Base-by-base conservation (phyloP, 2,113 vertebrate genomes). In the Serilophus lunatus region DNA sequence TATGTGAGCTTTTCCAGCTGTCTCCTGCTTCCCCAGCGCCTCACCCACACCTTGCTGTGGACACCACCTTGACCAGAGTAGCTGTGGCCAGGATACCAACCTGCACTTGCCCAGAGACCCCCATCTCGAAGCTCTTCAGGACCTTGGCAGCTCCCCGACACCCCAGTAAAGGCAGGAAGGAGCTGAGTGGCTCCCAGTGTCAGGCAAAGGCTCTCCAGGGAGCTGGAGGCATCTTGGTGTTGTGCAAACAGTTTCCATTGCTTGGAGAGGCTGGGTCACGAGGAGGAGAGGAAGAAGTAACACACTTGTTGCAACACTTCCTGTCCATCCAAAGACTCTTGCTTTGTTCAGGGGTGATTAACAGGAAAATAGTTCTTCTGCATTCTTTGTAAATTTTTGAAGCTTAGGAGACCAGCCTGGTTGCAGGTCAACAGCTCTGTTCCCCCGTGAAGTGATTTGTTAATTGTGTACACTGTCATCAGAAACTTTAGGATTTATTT, bases 201-300 rank as follows among this genome's bases (percentile, higher is more conserved):
- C 2, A 12, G 63, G 24, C 0, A 0, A 42, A 72, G 38, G 36
- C 10, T 20, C 33, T 81, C 33, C 2, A 0, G 12, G n/a, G 33
- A 7, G 0, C 28, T 7, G 51, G 56, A 64, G 20, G 10, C 24
- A 3, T 63, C 44, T 23, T 8, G 14, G 40, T 78, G 50, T 10
- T 56, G 61, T 77, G 65, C 51, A 53, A 50, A 18, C 14, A 38
- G 47, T 47, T 78, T 13, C 51, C 25, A 49, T 36, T 29, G 57
- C 90, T 64, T 6, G 5, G n/a, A 36, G 31, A 68, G 47, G 22
- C 56, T 23, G 45, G n/a, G 61, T 54, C 18, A 4, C 13, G n/a
- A 5, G 3, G 25, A 44, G 72, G 51, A 57, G 64, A 36, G 76
- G 19, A 68, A 70, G 59, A 53, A 31, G 36, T 31, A 38, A 18